These are phyloP conservation scores for Thunnus maccoyii DNA, from an alignment of 2,113 vertebrate species.

Conservation along the genomic window DNA sequence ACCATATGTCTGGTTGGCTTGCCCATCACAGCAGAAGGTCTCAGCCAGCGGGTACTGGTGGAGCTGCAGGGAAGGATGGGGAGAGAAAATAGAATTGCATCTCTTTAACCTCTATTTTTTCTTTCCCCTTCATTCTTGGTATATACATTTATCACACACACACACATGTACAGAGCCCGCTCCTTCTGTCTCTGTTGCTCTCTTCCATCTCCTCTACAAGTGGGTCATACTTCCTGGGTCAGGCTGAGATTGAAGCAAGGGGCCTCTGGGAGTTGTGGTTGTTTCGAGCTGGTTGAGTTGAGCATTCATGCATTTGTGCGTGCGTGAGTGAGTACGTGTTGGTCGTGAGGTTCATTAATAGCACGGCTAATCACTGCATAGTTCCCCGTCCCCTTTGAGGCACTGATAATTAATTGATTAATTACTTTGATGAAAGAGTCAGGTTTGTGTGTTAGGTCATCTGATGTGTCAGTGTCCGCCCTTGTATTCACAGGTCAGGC, in stretches of 20 bases:
- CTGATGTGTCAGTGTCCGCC: constrained; percentile 24
- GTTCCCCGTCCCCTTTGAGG: constrained; percentile 56
- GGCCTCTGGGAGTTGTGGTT: constrained; percentile 67
- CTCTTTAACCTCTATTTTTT: constrained; percentile 52
- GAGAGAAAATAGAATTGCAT: constrained; percentile 43
- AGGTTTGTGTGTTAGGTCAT: constrained; percentile 52
- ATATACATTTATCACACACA: background rate
- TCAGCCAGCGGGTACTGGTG: constrained; percentile 60
- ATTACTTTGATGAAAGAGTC: constrained; percentile 69
- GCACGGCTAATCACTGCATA: constrained; percentile 62
- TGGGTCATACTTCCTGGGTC: constrained; percentile 77
- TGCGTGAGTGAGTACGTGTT: background rate
- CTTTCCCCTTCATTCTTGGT: constrained; percentile 22
- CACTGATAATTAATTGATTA: constrained; percentile 60
- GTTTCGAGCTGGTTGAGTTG: constrained; percentile 36
- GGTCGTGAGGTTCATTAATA: constrained; percentile 63
- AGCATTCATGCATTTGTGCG: background rate
- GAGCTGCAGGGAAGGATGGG: constrained; percentile 50
- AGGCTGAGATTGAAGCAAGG: constrained; percentile 66
- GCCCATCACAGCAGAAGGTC: constrained; percentile 70
- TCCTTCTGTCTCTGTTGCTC: constrained; percentile 9
- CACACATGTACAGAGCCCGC: background rate
- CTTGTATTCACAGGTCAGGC: constrained; percentile 43
- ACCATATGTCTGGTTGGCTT: constrained; percentile 82
- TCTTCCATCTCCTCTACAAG: constrained; percentile 66